Evolutionary conservation across 2,888 invertebrate species (phyloP).

Genomic region (Drosophila ochracea): DNA sequence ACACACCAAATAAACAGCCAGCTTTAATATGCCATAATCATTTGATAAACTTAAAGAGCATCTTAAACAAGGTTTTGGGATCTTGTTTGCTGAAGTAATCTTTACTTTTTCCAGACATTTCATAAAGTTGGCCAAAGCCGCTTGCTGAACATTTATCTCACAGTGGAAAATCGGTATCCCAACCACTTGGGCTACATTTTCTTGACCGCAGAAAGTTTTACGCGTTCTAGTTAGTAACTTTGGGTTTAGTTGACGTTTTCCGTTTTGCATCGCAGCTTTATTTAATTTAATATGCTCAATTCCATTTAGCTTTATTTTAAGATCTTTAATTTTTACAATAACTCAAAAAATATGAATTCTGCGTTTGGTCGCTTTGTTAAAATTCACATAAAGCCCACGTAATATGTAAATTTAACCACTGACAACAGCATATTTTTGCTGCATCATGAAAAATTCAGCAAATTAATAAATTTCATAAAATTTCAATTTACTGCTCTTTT

Average conservation of each 20-base stretch:
- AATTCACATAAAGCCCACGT: conserved; percentile 21
- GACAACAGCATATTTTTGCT: conserved; percentile 36
- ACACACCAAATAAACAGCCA: conserved; percentile 15
- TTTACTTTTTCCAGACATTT: neutral
- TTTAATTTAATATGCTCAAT: conserved; percentile 4
- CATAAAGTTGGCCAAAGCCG: conserved; percentile 13
- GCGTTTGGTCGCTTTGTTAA: neutral
- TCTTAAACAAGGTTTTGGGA: neutral
- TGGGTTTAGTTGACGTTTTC: conserved; percentile 2
- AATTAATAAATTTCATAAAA: conserved; percentile 62
- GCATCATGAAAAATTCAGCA: conserved; percentile 61
- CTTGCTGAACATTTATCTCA: conserved; percentile 6
- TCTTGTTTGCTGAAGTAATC: neutral
- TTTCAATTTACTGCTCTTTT: conserved; percentile 56
- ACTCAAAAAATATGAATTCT: conserved; percentile 6
- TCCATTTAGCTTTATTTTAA: conserved; percentile 2
- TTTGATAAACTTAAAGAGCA: neutral
- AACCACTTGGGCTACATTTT: conserved; percentile 17
- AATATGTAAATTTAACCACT: conserved; percentile 15
- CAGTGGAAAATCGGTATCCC: neutral
- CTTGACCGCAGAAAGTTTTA: conserved; percentile 36
- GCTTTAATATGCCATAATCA: conserved; percentile 4
- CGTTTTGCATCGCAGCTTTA: neutral
- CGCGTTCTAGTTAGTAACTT: conserved; percentile 35
- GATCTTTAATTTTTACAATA: neutral